Evolutionary conservation across 2,888 invertebrate species (phyloP), one percentile per base, ranked within the genome.

Genomic region (Cephalotes varians): DNA sequence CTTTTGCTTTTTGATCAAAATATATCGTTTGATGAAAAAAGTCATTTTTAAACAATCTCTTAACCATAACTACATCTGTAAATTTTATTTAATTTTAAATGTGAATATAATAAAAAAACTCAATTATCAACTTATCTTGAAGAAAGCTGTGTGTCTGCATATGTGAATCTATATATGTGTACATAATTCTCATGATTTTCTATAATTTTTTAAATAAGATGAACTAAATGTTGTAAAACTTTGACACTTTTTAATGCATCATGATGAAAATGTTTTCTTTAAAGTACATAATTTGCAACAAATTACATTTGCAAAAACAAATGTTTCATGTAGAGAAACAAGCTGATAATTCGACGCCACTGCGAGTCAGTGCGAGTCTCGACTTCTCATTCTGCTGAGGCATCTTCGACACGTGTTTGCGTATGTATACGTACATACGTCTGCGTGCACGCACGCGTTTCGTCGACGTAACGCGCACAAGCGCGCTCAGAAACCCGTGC

Each of bases 331-430:
- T 65, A n/a, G 9, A 49, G 12, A 40, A 44, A 56, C 31, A 21
- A 56, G 18, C 44, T 71, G 71, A 47, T 72, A 37, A 49, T 62
- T 81, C 84, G 86, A 90, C 90, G 87, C 81, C 82, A 81, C 56
- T 90, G 90, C 31, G 72, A 80, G 81, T 82, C 80, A 83, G 82
- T 69, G n/a, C n/a, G n/a, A n/a, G n/a, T 77, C 69, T 83, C 84
- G 82, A 82, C 79, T 81, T 82, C 85, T 86, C 85, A 88, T 85
- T 84, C 79, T 67, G 51, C 18, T 25, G 10, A 49, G 49, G 28
- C 44, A 25, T 44, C 47, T 47, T 69, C 34, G 54, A n/a, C 54
- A 25, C 37, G 15, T 40, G 51, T 64, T 40, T 60, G 18, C 31
- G 72, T 81, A 28, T 31, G 21, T 25, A 21, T 54, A 69, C 18